These are phyloP conservation scores for Saccopteryx bilineata DNA, from an alignment of 2,113 vertebrate genomes.

Conservation along the genomic window DNA sequence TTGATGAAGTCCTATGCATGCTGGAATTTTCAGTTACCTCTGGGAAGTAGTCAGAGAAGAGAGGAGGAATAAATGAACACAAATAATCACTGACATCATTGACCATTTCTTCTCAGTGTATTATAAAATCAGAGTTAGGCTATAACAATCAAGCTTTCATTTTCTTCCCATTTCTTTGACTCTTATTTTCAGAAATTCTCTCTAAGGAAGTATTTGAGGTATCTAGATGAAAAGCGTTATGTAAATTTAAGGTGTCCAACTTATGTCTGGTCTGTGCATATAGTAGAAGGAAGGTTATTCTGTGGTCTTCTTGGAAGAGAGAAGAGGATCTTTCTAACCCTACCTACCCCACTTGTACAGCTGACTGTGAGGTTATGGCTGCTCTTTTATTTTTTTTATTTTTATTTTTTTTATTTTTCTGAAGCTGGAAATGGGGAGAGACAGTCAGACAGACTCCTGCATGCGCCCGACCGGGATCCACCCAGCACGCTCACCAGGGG, in stretches of 20 bases:
- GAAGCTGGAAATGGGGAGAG: no score
- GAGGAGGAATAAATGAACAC: neutral
- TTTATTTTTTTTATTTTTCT: no score
- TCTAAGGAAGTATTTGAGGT: neutral
- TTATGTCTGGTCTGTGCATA: neutral
- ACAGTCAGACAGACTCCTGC: no score
- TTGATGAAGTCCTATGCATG: conserved; percentile 22
- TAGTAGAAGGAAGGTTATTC: neutral
- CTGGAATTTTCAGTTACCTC: conserved; percentile 47
- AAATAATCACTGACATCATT: neutral
- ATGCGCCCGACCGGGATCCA: no score
- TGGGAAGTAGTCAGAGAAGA: conserved; percentile 5
- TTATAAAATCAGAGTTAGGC: neutral
- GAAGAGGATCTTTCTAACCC: neutral
- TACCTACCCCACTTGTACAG: neutral
- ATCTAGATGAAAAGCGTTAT: neutral
- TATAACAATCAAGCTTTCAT: neutral
- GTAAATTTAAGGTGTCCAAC: neutral
- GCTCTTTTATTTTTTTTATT: neutral
- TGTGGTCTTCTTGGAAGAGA: neutral
- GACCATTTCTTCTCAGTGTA: neutral
- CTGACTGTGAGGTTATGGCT: neutral
- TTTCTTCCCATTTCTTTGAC: conserved; percentile 10
- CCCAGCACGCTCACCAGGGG: no score
- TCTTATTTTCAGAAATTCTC: conserved; percentile 42